Evolutionary conservation across 2,797 vertebrate genomes (phyloP).

Genomic region (Tangara arthus): DNA sequence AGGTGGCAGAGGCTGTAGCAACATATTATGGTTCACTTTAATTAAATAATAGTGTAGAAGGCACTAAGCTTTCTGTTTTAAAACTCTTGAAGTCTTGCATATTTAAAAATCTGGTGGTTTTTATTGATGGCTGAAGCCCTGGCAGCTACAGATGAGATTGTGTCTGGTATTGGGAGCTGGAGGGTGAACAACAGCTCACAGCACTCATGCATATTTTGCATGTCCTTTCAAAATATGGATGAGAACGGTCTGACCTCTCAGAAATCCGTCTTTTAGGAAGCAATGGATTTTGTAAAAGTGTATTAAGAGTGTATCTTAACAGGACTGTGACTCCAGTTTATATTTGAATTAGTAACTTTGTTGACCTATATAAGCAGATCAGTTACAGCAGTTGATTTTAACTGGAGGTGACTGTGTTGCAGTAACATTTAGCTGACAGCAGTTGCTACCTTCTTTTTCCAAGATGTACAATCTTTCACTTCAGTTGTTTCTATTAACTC

Average conservation of each 20-base stretch:
- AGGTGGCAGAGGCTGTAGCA: neutral
- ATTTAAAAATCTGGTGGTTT: neutral
- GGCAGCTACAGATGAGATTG: neutral
- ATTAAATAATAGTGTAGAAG: neutral
- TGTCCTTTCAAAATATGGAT: neutral
- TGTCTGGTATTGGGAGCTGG: neutral
- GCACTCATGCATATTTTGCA: neutral
- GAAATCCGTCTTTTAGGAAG: neutral
- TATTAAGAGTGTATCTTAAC: neutral
- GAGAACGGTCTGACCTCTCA: neutral
- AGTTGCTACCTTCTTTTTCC: neutral
- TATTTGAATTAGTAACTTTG: neutral
- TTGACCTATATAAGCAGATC: neutral
- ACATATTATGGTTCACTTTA: neutral
- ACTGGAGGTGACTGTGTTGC: neutral
- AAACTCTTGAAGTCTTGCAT: rapidly evolving
- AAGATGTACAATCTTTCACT: neutral
- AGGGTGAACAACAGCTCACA: neutral
- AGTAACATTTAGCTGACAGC: neutral
- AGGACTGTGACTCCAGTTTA: neutral
- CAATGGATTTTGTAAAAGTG: neutral
- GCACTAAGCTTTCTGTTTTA: neutral
- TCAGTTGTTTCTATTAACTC: neutral
- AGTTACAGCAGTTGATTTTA: neutral
- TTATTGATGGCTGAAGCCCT: neutral